Base-by-base conservation (phyloP, 2,113 vertebrate genomes). In the Muntiacus muntjak region DNA sequence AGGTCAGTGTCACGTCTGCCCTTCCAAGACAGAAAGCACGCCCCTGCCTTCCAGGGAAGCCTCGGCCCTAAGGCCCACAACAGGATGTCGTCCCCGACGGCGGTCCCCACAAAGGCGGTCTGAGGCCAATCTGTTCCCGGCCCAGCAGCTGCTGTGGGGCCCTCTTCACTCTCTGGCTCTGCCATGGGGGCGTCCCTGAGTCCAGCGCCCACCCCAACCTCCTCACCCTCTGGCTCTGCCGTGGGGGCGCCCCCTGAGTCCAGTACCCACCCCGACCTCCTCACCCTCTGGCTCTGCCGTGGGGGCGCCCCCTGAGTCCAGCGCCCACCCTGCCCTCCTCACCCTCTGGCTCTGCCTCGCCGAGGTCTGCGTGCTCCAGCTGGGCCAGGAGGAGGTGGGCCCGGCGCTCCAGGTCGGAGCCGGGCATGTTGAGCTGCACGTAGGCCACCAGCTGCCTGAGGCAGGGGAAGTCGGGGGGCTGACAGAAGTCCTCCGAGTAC, bases 391-490 rank as follows among this genome's bases (percentile, higher is more conserved):
- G 99, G 96, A 99, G 99, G 97, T 99, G 99, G 3, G 99, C 99
- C 0, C 99, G 99, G 89, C 99, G 99, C 98, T 99, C 99, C 98
- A 99, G 99, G 98, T 99, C 99, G 0, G 99, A 99, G 67, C 99
- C 99, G 0, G 99, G 99, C 98, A 99, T 99, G 99, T 99, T 99
- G 95, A 99, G 98, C 92, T 99, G 99, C 55, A 99, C 99, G 1
- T 99, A 99, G 57, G 99, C 98, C 98, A 99, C 98, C 36, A 99
- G 99, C 98, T 99, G 99, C 98, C 99, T 99, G 89, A 99, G 99
- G 98, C 99, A 99, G 98, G 99, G 33, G 1, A 99, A 99, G 96
- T 99, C 99, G 3, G 99, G 99, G 1, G 99, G 99, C 62, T 67
- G 62, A 67, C 62, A 5, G 33, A 36, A 67, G 33, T 36, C 64